Evolutionary conservation across 37 sponge, comb jelly and placozoan species (phyloP), one percentile per base, ranked within the genome.

Genomic region (Beroe ovata): DNA sequence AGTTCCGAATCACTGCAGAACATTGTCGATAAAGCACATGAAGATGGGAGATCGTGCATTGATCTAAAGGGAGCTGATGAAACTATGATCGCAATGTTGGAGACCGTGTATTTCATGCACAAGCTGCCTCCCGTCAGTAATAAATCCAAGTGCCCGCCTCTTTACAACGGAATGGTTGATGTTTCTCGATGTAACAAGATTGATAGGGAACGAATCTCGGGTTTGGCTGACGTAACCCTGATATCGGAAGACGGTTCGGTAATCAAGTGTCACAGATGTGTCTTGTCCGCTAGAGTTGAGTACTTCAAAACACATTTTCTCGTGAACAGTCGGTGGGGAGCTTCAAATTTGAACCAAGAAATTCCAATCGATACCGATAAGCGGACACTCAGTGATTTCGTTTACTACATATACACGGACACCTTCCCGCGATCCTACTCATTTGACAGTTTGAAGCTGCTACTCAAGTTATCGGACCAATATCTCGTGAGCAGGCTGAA

Each of bases 341-440:
- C 69, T 6, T 19, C 30, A 0, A 66, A 30, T 37, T 66, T 66
- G 35, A 66, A 66, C 35, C 69, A 66, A 30, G 69, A 66, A 66
- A 66, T 66, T 30, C 69, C 69, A 3, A 30, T 66, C 2, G 36
- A 66, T 66, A 3, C 69, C 8, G 34, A 66, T 37, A 66, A 66
- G 69, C 29, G 69, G 30, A 66, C 69, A 34, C 69, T 66, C 69
- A 66, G 69, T 30, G 69, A 66, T 33, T 66, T 66, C 36, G 30
- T 66, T 18, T 66, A 66, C 16, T 66, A 66, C 69, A 33, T 66
- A 14, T 66, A 66, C 69, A 66, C 69, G 2, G 69, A 66, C 69
- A 66, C 69, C 1, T 66, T 66, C 16, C 69, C 69, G 8, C 36
- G 0, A 6, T 34, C 29, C 18, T 33, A 32, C 69, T 18, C 69